Conservation (phyloP, 2,113 vertebrate genomes). For the Athene cunicularia region DNA sequence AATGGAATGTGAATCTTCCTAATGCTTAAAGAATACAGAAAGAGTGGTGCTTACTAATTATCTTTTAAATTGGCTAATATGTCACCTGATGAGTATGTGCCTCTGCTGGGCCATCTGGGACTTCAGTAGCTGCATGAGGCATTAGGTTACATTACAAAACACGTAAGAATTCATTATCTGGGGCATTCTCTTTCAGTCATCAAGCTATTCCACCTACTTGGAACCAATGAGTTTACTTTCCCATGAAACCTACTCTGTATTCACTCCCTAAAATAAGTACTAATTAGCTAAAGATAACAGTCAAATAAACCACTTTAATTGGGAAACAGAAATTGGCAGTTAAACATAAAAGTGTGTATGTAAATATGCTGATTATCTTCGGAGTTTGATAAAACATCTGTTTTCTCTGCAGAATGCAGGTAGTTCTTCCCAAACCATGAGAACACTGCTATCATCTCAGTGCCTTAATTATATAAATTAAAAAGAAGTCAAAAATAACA, state of each 20-base stretch:
- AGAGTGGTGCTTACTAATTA: constrained; percentile 34
- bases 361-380: constrained; percentile 68
- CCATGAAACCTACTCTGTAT: constrained; percentile 30
- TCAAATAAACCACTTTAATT: constrained; percentile 67
- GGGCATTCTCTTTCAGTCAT: constrained; percentile 31
- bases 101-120: constrained; percentile 44
- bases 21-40: constrained; percentile 16
- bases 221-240: constrained; percentile 39
- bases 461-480: constrained; percentile 15
- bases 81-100: constrained; percentile 52
- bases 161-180: constrained; percentile 32
- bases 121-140: constrained; percentile 21
- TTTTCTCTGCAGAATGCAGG: constrained; percentile 44
- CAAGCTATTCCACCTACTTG: constrained; percentile 12
- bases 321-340: constrained; percentile 62
- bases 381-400: constrained; percentile 67
- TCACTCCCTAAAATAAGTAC: constrained; percentile 53
- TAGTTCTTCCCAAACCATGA: constrained; percentile 42
- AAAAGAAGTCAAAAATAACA: constrained; percentile 11
- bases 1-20: constrained; percentile 12
- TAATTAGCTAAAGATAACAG: constrained; percentile 68
- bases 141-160: constrained; percentile 51
- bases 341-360: constrained; percentile 63
- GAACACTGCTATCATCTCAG: neutral
- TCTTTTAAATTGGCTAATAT: constrained; percentile 61